A percentile compares a stretch with the other conserved stretches of the same genome.
phyloP scores from a whole-genome alignment of 2,113 vertebrate species.

The Eurypyga helias region DNA sequence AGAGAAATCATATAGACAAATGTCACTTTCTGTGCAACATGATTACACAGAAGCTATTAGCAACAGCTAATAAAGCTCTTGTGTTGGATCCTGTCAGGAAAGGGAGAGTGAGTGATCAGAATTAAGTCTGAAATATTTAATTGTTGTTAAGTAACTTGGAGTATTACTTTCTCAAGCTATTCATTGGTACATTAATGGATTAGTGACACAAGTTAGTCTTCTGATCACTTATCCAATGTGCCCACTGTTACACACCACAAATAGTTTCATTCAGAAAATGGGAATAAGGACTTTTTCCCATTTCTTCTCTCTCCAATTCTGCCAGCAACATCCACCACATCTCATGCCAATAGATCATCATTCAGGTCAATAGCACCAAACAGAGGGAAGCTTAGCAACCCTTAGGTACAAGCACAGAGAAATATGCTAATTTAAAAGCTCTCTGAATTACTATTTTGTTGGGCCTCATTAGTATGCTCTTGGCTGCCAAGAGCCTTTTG shows the following conservation, averaged over 20 bases:
- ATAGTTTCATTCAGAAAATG: not conserved
- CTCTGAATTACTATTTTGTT: conserved; percentile 58
- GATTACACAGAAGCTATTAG: not conserved
- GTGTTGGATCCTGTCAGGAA: not conserved
- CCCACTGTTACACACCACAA: not conserved
- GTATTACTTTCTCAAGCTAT: not conserved
- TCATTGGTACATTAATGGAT: not conserved
- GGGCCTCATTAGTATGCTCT: conserved; percentile 56
- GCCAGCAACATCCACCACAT: conserved; percentile 8
- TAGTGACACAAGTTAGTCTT: not conserved
- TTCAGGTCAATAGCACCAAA: conserved; percentile 52
- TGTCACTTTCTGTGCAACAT: not conserved
- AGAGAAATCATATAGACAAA: not conserved
- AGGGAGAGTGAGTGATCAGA: not conserved
- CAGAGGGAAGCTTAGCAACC: conserved; percentile 46
- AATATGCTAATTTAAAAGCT: conserved; percentile 57
- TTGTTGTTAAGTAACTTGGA: not conserved
- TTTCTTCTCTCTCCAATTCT: not conserved
- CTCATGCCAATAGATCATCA: conserved; percentile 34
- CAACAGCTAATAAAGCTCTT: not conserved
- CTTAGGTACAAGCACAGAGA: conserved; percentile 23
- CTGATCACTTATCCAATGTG: not conserved
- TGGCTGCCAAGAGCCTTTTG: conserved; percentile 14
- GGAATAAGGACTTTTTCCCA: not conserved
- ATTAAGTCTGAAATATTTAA: conserved; percentile 2